Evolutionary conservation across 2,888 invertebrate genomes (phyloP), one percentile per base, ranked within the genome.

Genomic region (Julus scanicus): DNA sequence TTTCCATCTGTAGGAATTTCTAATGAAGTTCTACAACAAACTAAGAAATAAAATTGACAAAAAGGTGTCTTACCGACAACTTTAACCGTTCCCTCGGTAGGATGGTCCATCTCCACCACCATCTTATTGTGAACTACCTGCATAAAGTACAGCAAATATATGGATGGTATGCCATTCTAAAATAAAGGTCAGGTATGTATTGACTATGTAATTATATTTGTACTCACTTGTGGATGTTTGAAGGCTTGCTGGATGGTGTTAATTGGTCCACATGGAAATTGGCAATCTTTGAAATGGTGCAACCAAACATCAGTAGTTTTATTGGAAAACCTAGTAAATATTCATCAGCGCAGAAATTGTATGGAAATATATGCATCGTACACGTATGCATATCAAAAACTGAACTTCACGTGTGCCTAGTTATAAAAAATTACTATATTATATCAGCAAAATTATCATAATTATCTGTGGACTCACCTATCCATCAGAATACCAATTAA

Each of bases 211-310:
- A 97, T 90, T 89, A 94, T 94, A 92, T 96, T 93, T 44, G 44
- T 5, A 89, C 94, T 94, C 0, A 98, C 94, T 92, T 99, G 99
- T 2, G 95, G 95, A 93, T 99, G 97, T 87, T 95, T 94, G 92
- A 99, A 99, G 0, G 96, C 97, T 92, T 97, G 95, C 89, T 94
- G 93, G 92, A 99, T 95, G 83, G 94, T 95, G 93, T 99, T 99
- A 4, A 99, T 95, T 0, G 98, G 97, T 0, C 98, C 98, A 91
- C 95, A 96, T 0, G 99, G 97, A 92, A 98, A 97, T 1, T 95
- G 93, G 0, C 95, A 95, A 29, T 94, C 94, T 88, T 95, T 94
- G 90, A 99, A 96, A 80, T 94, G 91, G 0, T 92, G 90, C 89
- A 94, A 92, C 98, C 98, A 98, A 91, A 97, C 95, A 44, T 94